Conservation (phyloP, 2,888 invertebrate species). For the Phalangium opilio region DNA sequence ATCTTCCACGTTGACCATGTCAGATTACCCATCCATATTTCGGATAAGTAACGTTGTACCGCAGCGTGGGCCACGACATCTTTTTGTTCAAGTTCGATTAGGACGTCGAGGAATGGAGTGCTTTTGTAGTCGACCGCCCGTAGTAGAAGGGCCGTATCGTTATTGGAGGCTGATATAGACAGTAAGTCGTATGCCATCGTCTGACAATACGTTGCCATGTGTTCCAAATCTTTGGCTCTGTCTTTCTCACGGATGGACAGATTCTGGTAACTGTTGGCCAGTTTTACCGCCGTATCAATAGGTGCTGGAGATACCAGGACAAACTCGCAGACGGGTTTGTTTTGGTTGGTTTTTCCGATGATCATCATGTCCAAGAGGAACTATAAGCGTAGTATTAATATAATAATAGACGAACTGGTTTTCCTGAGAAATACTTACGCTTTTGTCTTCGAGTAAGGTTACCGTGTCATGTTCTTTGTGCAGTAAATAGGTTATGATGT, state of each 20-base stretch:
- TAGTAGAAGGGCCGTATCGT: conserved; percentile 83
- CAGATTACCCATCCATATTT: conserved; percentile 92
- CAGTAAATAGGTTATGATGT: conserved; percentile 86
- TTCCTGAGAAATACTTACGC: conserved; percentile 37
- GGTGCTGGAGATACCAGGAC: conserved; percentile 97
- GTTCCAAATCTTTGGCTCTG: conserved; percentile 86
- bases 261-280: conserved; percentile 57
- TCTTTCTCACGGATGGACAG: conserved; percentile 76
- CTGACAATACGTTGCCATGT: conserved; percentile 91
- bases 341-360: conserved; percentile 57
- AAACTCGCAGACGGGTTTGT: conserved; percentile 93
- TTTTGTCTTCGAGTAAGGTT: conserved; percentile 91
- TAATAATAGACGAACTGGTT: too few species aligned
- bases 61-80: conserved; percentile 89
- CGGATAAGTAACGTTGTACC: conserved; percentile 57
- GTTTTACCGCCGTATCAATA: conserved; percentile 93
- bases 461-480: conserved; percentile 97
- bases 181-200: conserved; percentile 92
- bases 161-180: conserved; percentile 80
- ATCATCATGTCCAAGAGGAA: conserved; percentile 98
- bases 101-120: conserved; percentile 84
- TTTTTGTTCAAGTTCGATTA: conserved; percentile 97
- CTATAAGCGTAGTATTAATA: conserved; percentile 32
- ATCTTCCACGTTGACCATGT: conserved; percentile 94
- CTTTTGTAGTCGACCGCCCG: conserved; percentile 88